Evolutionary conservation across 2,113 vertebrate species (phyloP), one percentile per base, ranked within the genome.

Genomic region (Echinops telfairi): DNA sequence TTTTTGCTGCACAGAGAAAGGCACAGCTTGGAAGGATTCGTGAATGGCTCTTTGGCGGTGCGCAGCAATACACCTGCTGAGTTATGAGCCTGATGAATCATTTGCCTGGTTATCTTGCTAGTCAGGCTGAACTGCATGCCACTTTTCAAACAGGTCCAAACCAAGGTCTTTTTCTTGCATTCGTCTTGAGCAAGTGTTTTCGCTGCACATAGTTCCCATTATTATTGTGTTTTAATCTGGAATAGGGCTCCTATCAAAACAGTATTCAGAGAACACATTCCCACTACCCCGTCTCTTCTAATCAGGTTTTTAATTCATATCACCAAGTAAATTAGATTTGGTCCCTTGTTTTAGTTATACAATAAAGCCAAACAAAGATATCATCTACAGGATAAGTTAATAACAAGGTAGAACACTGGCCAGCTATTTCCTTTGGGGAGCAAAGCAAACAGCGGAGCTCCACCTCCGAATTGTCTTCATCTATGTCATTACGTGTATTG

Each of bases 21-120:
- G 96, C 97, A 97, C 97, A 98, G 97, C 97, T 98, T 97, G 97
- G 96, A 96, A 90, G 15, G n/a, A 95, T 95, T 1, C 38, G 9
- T 83, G 95, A 96, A 96, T 47, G n/a, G 53, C 47, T 96, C 94
- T 96, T 97, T 97, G 93, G 95, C 88, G n/a, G 92, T 3, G 6
- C 6, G 5, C 47, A 91, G 93, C 86, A 83, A 93, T 73, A 20
- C 89, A 96, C 96, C 97, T 95, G 95, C 96, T 95, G 96, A 97
- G 89, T 93, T 89, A 82, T 7, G 85, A 88, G 89, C 80, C 91
- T 64, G 88, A 40, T 62, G 2, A 95, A 95, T 78, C 0, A 9
- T 2, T 1, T 86, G 91, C 91, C 91, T 97, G 93, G 95, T 96
- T 96, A 93, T 95, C 95, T 91, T 93, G 78, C 89, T 92, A 66